phyloP scores from a whole-genome alignment of 2,797 vertebrate genomes.

The Lemur catta region DNA sequence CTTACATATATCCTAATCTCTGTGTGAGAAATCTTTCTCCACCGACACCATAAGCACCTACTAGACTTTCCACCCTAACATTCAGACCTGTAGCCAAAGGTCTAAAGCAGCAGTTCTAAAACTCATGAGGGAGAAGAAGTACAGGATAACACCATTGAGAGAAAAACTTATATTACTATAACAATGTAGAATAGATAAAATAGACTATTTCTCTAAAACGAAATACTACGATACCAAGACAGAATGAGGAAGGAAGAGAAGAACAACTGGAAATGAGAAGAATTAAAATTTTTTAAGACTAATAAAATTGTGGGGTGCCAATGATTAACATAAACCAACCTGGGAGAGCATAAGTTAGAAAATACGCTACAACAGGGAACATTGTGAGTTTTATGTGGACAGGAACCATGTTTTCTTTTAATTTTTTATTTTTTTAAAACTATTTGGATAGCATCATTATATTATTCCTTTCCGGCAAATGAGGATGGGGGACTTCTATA shows the following conservation, averaged over 20 bases:
- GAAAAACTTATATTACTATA: not conserved
- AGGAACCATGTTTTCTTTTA: no score
- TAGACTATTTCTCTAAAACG: not conserved
- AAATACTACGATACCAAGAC: not conserved
- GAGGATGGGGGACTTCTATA: not conserved
- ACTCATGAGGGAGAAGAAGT: not conserved
- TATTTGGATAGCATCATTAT: not conserved
- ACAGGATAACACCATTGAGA: not conserved
- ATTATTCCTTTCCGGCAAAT: constrained; percentile 14
- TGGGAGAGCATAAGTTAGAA: not conserved
- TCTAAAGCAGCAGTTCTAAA: not conserved
- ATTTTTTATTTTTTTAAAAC: not conserved
- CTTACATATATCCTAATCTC: no score
- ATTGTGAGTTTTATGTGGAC: no score
- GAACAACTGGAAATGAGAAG: not conserved
- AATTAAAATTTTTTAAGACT: not conserved
- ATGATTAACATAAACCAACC: not conserved
- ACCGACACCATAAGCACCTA: no score
- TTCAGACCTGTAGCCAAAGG: not conserved
- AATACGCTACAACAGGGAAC: not conserved
- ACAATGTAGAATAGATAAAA: not conserved
- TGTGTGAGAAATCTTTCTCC: no score
- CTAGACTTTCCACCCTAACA: no score
- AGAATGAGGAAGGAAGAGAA: not conserved
- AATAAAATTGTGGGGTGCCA: not conserved